phyloP scores from a whole-genome alignment of 2,797 vertebrate genomes.

The Zonotrichia albicollis region DNA sequence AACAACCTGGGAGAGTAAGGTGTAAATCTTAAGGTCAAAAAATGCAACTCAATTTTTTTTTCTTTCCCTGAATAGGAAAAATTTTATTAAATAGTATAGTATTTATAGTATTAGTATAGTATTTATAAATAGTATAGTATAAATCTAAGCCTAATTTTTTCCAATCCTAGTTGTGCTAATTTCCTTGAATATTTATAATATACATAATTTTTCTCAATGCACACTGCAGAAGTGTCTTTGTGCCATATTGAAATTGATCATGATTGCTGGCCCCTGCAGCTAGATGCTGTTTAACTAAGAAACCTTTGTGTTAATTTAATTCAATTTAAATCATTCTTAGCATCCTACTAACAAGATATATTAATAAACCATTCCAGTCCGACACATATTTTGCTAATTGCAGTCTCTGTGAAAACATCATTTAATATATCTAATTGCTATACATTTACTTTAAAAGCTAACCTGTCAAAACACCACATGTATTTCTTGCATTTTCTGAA shows the following conservation, averaged over 20 bases:
- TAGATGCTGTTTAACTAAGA: not conserved
- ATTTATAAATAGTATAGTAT: accelerated
- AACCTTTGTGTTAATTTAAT: not conserved
- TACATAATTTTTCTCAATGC: not conserved
- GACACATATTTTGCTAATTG: not conserved
- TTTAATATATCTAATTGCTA: slow-evolving; percentile 8
- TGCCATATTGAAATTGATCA: not conserved
- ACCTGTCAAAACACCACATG: slow-evolving; percentile 6
- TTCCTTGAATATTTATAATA: not conserved
- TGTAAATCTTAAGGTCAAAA: not conserved
- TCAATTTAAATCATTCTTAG: not conserved
- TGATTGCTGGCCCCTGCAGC: not conserved
- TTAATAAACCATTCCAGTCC: not conserved
- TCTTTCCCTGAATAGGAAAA: not conserved
- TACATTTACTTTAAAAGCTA: not conserved
- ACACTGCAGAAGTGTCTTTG: not conserved
- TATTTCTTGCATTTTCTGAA: not conserved
- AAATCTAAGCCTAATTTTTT: not conserved
- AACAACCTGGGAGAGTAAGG: not conserved
- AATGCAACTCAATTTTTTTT: not conserved
- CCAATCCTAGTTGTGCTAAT: not conserved
- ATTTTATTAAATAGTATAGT: accelerated
- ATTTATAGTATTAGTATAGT: accelerated
- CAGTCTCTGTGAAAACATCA: not conserved
- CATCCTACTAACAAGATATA: not conserved